phyloP scores from a whole-genome alignment of 1,140 invertebrate species.

The Euura lappo region DNA sequence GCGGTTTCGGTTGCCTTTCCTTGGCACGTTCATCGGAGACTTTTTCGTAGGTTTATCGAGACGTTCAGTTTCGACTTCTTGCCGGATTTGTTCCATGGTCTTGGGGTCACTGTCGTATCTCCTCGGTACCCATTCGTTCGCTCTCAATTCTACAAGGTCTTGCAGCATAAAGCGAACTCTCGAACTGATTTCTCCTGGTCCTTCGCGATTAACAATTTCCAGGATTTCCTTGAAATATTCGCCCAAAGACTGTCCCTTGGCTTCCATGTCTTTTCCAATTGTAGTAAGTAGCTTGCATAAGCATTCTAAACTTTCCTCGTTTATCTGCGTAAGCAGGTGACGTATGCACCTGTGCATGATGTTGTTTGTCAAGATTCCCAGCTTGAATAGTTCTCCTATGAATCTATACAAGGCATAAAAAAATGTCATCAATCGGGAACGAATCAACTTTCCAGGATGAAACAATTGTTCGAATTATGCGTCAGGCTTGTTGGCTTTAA shows the following conservation, averaged over 20 bases:
- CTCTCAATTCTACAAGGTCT: slow-evolving; percentile 90
- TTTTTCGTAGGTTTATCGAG: slow-evolving; percentile 63
- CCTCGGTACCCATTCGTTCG: slow-evolving; percentile 85
- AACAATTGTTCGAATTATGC: slow-evolving; percentile 1
- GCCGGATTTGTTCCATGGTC: slow-evolving; percentile 92
- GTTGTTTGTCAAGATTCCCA: slow-evolving; percentile 85
- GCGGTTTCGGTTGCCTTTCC: slow-evolving; percentile 53
- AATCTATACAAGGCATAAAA: slow-evolving; percentile 60
- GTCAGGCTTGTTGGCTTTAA: not conserved
- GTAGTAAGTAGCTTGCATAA: slow-evolving; percentile 91
- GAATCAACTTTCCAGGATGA: slow-evolving; percentile 1
- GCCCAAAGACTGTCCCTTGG: slow-evolving; percentile 61
- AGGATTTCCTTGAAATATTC: slow-evolving; percentile 74
- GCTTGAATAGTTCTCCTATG: slow-evolving; percentile 92
- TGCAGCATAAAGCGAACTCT: slow-evolving; percentile 93
- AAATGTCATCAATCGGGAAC: slow-evolving; percentile 8
- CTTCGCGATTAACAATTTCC: slow-evolving; percentile 65
- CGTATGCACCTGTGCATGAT: slow-evolving; percentile 90
- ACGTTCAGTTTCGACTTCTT: slow-evolving; percentile 81
- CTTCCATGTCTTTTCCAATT: slow-evolving; percentile 88
- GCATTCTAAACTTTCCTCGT: slow-evolving; percentile 93
- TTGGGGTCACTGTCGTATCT: slow-evolving; percentile 89
- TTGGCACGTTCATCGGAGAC: slow-evolving; percentile 54
- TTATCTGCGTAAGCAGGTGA: slow-evolving; percentile 75
- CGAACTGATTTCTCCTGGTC: slow-evolving; percentile 69